Conservation (phyloP, 2,113 vertebrate species). For the Nymphicus hollandicus region DNA sequence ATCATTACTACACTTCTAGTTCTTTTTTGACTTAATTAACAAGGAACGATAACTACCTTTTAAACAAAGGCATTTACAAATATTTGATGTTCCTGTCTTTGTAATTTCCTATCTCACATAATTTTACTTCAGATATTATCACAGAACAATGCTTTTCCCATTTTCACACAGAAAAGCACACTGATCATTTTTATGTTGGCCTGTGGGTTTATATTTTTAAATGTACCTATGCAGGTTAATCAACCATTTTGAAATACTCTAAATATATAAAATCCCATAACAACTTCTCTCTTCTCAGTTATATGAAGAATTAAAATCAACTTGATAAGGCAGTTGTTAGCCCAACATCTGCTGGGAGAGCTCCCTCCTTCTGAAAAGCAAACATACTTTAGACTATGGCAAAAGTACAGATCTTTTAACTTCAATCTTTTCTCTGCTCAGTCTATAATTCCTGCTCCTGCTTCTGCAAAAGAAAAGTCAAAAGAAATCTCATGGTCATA, state of each 20-base stretch:
- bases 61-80: not conserved
- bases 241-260: not conserved
- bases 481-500: not conserved
- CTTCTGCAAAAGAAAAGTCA: not conserved
- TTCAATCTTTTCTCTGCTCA: not conserved
- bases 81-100: not conserved
- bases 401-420: not conserved
- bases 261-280: not conserved
- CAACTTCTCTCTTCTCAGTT: not conserved
- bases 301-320: not conserved
- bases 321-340: not conserved
- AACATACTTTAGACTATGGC: not conserved
- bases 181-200: not conserved
- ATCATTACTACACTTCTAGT: not conserved
- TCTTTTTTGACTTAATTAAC: not conserved
- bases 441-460: not conserved
- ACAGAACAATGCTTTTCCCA: not conserved
- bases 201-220: not conserved
- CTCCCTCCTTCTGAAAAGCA: not conserved
- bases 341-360: not conserved
- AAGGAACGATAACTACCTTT: not conserved
- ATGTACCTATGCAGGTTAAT: not conserved
- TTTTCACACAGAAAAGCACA: not conserved
- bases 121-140: not conserved
- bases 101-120: not conserved